Evolutionary conservation across 2,888 invertebrate genomes (phyloP).

Genomic region (Mythimna pallens): DNA sequence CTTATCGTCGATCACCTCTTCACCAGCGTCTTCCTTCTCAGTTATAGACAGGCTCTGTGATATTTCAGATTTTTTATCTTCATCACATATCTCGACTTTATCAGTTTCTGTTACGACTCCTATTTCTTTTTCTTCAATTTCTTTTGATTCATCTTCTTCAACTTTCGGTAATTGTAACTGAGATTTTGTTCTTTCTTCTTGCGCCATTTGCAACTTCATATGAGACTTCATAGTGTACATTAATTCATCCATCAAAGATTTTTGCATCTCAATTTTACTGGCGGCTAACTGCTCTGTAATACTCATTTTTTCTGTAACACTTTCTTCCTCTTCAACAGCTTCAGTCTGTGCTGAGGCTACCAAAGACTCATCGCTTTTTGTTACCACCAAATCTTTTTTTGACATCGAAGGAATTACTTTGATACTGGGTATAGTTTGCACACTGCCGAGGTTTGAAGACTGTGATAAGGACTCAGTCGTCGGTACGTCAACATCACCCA

Average conservation of each 20-base stretch:
- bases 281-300: constrained; percentile 50
- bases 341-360: constrained; percentile 24
- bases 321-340: constrained; percentile 22
- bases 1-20: not conserved
- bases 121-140: constrained; percentile 9
- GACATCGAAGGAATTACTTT: constrained; percentile 38
- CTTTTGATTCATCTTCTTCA: constrained; percentile 9
- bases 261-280: constrained; percentile 58
- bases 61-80: constrained; percentile 13
- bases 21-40: not conserved
- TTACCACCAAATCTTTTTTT: not conserved
- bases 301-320: not conserved
- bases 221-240: constrained; percentile 18
- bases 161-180: constrained; percentile 7
- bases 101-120: not conserved
- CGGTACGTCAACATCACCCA: constrained; percentile 64
- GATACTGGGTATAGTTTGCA: constrained; percentile 58
- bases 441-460: constrained; percentile 28
- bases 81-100: not conserved
- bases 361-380: constrained; percentile 48
- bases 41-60: not conserved
- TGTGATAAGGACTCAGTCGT: constrained; percentile 39
- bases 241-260: constrained; percentile 51
- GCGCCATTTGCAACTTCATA: constrained; percentile 3
- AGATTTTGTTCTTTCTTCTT: constrained; percentile 28